Evolutionary conservation across 2,113 vertebrate genomes (phyloP).

Genomic region (Pelmatolapia mariae): DNA sequence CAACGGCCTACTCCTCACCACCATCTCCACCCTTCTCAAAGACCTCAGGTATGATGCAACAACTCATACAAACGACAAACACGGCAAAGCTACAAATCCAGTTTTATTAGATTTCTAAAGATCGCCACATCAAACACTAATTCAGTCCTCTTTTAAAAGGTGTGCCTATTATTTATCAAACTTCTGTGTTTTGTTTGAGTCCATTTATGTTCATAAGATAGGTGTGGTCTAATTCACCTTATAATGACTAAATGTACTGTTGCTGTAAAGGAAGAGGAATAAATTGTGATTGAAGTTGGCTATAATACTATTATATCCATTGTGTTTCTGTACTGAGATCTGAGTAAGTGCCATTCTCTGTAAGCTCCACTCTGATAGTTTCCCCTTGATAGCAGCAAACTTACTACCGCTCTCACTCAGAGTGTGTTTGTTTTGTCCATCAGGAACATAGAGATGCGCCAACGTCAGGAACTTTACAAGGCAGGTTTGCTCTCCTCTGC

Average conservation of each 20-base stretch:
- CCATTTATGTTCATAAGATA: background rate
- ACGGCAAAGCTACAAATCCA: background rate
- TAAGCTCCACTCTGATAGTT: background rate
- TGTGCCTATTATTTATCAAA: background rate
- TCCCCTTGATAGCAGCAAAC: background rate
- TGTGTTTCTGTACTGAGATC: background rate
- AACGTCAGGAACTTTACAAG: slow-evolving; percentile 90
- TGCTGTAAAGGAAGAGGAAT: background rate
- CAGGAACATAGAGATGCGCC: slow-evolving; percentile 95
- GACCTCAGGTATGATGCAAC: slow-evolving; percentile 86
- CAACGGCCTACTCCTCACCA: slow-evolving; percentile 89
- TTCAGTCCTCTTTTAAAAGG: background rate
- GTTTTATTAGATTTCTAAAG: background rate
- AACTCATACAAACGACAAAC: background rate
- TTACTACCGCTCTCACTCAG: background rate
- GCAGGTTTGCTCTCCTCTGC: slow-evolving; percentile 91
- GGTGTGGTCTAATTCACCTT: background rate
- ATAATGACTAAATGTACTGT: background rate
- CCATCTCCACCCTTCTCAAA: slow-evolving; percentile 92
- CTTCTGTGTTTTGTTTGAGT: background rate
- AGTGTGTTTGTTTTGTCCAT: background rate
- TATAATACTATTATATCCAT: background rate
- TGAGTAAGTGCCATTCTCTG: background rate
- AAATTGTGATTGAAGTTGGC: background rate
- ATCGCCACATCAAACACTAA: background rate